Evolutionary conservation across 2,113 vertebrate species (phyloP).

Genomic region (Oreochromis aureus): DNA sequence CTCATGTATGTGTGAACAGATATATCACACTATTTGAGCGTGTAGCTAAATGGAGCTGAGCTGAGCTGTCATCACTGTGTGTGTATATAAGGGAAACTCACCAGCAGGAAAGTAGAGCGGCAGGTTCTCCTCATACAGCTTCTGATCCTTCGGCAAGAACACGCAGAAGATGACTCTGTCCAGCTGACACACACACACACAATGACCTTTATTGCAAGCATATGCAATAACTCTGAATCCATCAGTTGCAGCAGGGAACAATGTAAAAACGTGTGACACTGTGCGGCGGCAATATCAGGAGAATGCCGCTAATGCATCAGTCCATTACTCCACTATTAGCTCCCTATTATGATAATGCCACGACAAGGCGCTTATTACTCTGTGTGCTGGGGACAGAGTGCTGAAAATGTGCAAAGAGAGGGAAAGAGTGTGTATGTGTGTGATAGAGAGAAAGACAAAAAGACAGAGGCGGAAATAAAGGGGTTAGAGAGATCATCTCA

Average conservation of each 20-base stretch:
- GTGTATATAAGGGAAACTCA: constrained; percentile 30
- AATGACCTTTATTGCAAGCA: constrained; percentile 28
- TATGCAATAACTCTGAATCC: constrained; percentile 24
- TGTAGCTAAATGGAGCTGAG: constrained; percentile 11
- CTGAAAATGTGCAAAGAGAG: background rate
- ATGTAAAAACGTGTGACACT: constrained; percentile 10
- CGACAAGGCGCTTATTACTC: constrained; percentile 5
- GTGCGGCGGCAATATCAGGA: constrained; percentile 1
- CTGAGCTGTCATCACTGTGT: constrained; percentile 9
- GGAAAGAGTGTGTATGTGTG: background rate
- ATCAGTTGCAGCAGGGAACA: constrained; percentile 26
- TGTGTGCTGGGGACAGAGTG: background rate
- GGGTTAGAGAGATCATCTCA: background rate
- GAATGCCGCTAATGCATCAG: constrained; percentile 49
- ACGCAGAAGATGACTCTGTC: constrained; percentile 78
- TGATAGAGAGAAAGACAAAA: background rate
- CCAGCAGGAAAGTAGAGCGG: constrained; percentile 73
- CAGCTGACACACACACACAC: constrained; percentile 55
- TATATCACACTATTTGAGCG: constrained; percentile 6
- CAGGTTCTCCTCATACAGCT: constrained; percentile 69
- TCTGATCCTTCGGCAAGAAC: constrained; percentile 70
- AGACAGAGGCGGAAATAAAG: background rate
- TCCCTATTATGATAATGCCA: constrained; percentile 32
- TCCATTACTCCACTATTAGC: constrained; percentile 56
- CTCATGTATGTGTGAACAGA: background rate